Base-by-base conservation (phyloP, 2,888 invertebrate species). In the Chromoteleia sp. region DNA sequence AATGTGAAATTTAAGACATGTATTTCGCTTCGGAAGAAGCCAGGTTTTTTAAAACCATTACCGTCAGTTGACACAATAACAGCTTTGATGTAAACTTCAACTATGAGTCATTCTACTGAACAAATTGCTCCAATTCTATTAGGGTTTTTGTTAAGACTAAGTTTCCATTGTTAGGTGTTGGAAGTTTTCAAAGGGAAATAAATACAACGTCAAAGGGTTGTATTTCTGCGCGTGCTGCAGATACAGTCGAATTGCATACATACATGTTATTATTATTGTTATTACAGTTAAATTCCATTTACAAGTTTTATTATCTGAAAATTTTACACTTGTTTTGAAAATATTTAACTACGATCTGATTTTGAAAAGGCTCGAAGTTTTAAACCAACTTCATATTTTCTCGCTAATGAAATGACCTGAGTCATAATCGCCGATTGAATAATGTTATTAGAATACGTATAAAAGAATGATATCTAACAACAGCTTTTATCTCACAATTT, bases 141-240 rank as follows among this genome's bases (percentile, higher is more conserved):
- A 54, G 15, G 54, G 54, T n/a, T 33, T 54, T 12, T 33, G 54
- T 33, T 33, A 17, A 33, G 54, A 14, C 54, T 7, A 54, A 54
- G 54, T 54, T 54, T 33, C 54, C 10, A 54, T 54, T 30, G 54
- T 15, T 54, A 33, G 33, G 15, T 54, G 54, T 33, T 33, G 17
- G 12, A 54, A 54, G 54, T 54, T 54, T 54, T 54, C 54, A 54
- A 33, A 33, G 54, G 54, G 33, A n/a, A n/a, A n/a, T n/a, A n/a
- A n/a, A n/a, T n/a, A n/a, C 29, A n/a, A 29, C 50, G 8, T 50
- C 50, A 25, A 50, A 50, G 50, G 50, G 15, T 12, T 25, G 50
- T 14, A 29, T 8, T n/a, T n/a, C 50, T 29, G 29, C 2, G 12
- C 19, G 2, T 8, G 19, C 4, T 7, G 45, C n/a, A n/a, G n/a